These are phyloP conservation scores for Xylota sylvarum DNA, from an alignment of 2,888 invertebrate species.

Conservation along the genomic window DNA sequence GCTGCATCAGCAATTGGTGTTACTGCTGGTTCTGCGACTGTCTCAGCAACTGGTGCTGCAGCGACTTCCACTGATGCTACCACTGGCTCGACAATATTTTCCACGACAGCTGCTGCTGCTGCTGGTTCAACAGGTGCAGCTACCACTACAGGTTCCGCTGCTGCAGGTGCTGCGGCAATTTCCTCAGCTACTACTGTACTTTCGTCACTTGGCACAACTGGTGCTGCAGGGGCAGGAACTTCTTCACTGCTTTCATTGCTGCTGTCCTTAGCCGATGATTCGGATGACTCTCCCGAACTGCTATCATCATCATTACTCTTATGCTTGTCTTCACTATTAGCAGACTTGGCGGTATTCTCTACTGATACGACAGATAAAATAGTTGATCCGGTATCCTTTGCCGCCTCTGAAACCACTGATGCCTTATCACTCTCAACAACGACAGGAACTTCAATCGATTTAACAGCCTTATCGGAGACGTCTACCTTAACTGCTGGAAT, in stretches of 20 bases:
- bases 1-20: constrained; percentile 9
- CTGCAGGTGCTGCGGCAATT: constrained; percentile 15
- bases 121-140: constrained; percentile 28
- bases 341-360: not conserved
- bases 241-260: constrained; percentile 58
- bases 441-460: constrained; percentile 1
- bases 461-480: not conserved
- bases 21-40: constrained; percentile 12
- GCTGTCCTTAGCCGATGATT: constrained; percentile 27
- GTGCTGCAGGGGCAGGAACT: constrained; percentile 17
- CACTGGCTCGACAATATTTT: constrained; percentile 13
- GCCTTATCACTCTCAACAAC: constrained; percentile 14
- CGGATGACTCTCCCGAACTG: constrained; percentile 39
- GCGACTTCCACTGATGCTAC: constrained; percentile 17
- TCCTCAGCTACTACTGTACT: not conserved
- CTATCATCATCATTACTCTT: constrained; percentile 42
- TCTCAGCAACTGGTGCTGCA: not conserved
- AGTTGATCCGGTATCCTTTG: constrained; percentile 24
- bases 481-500: constrained; percentile 10
- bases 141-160: constrained; percentile 32
- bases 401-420: constrained; percentile 10
- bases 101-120: constrained; percentile 6
- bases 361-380: constrained; percentile 52
- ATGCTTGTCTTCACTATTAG: constrained; percentile 1
- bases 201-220: constrained; percentile 18